Percentiles rank a stretch among this genome's conserved stretches.
Conservation (phyloP, 2,797 vertebrate genomes). For the Ctenopoma kingsleyae region DNA sequence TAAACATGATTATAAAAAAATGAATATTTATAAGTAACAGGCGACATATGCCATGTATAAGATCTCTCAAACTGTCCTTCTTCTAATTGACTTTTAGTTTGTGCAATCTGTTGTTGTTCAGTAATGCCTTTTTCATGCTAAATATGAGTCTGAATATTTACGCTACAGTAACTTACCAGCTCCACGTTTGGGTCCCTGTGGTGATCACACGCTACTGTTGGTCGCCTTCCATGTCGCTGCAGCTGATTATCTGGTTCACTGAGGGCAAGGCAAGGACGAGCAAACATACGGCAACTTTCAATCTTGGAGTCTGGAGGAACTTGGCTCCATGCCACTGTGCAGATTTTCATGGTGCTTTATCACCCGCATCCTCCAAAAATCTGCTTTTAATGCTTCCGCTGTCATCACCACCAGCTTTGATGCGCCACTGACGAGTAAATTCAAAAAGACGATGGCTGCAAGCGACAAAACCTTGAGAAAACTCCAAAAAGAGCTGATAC, state of each 20-base stretch:
- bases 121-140: conserved; percentile 43
- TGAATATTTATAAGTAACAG: conserved; percentile 33
- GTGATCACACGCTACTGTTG: conserved; percentile 31
- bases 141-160: conserved; percentile 56
- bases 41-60: conserved; percentile 23
- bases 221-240: conserved; percentile 38
- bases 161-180: conserved; percentile 40
- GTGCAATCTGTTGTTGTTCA: conserved; percentile 45
- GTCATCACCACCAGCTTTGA: conserved; percentile 46
- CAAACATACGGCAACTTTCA: conserved; percentile 45
- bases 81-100: conserved; percentile 43
- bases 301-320: conserved; percentile 22
- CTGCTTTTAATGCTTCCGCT: conserved; percentile 36
- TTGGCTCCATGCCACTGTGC: conserved; percentile 45
- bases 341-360: conserved; percentile 15
- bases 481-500: conserved; percentile 37
- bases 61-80: conserved; percentile 13
- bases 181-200: conserved; percentile 21
- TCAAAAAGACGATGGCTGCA: conserved; percentile 45
- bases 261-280: conserved; percentile 56
- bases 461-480: conserved; percentile 46
- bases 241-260: conserved; percentile 53
- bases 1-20: conserved; percentile 30
- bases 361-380: conserved; percentile 33
- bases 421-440: conserved; percentile 53